Evolutionary conservation across 2,797 vertebrate genomes (phyloP).

Genomic region (Denticeps clupeoides): DNA sequence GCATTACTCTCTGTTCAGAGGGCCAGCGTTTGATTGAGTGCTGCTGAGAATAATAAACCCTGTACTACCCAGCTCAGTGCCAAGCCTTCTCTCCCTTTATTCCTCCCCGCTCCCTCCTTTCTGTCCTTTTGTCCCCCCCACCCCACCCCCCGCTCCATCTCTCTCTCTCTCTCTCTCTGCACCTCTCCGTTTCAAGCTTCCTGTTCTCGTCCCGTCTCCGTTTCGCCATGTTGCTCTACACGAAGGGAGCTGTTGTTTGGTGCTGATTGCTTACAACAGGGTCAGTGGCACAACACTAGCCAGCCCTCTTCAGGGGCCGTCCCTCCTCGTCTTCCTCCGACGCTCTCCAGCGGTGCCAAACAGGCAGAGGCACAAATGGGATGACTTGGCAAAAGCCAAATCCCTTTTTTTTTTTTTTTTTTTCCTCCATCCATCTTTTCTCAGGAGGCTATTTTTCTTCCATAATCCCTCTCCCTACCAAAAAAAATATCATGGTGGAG

Average conservation of each 20-base stretch:
- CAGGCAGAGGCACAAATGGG: neutral
- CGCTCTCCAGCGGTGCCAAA: neutral
- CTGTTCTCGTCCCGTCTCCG: neutral
- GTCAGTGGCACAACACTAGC: neutral
- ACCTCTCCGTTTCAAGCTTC: neutral
- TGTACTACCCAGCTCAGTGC: slow-evolving; percentile 62
- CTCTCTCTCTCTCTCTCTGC: neutral
- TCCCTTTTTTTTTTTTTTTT: neutral
- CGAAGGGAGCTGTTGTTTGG: neutral
- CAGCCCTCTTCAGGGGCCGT: too few relatives aligned
- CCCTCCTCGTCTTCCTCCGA: neutral
- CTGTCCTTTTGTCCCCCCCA: slow-evolving; percentile 15
- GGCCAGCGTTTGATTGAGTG: slow-evolving; percentile 87
- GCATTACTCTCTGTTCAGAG: slow-evolving; percentile 82
- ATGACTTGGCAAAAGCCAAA: neutral
- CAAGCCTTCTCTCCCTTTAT: slow-evolving; percentile 41
- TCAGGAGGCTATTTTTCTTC: neutral
- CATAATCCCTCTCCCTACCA: neutral
- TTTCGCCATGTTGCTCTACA: slow-evolving; percentile 40
- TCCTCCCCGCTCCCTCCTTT: slow-evolving; percentile 34
- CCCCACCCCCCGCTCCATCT: neutral
- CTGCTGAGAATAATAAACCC: slow-evolving; percentile 90
- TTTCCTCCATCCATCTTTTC: neutral
- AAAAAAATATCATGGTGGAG: slow-evolving; percentile 2
- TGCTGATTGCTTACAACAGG: neutral